A percentile compares a stretch with the other conserved stretches of the same genome.
These are phyloP conservation scores for Drosophila busckii DNA, from an alignment of 1,140 invertebrate species.

Conservation along the genomic window DNA sequence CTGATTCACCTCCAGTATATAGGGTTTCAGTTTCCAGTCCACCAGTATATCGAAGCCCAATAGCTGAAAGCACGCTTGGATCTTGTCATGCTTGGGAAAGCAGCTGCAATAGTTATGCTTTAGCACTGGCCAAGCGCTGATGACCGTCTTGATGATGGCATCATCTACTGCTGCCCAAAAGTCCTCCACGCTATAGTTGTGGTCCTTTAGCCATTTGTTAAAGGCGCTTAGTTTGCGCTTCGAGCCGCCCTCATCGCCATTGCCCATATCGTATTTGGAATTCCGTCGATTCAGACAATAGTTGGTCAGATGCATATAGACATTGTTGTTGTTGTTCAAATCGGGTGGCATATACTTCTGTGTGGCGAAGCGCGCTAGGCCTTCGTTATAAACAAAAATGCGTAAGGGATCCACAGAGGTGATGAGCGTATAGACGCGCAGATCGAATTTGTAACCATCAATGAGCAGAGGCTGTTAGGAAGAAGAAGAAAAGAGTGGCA, in stretches of 20 bases:
- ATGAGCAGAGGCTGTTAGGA: slow-evolving; percentile 87
- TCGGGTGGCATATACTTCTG: slow-evolving; percentile 89
- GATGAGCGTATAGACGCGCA: slow-evolving; percentile 96
- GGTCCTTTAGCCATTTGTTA: slow-evolving; percentile 85
- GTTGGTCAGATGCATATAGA: slow-evolving; percentile 98
- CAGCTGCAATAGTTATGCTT: slow-evolving; percentile 92
- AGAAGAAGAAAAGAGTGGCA: slow-evolving; percentile 7
- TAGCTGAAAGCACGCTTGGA: slow-evolving; percentile 93
- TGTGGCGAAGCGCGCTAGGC: slow-evolving; percentile 94
- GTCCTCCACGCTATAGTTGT: slow-evolving; percentile 86
- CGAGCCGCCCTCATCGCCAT: slow-evolving; percentile 86
- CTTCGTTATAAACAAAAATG: slow-evolving; percentile 97
- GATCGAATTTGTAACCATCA: slow-evolving; percentile 98
- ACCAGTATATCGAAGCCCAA: slow-evolving; percentile 94
- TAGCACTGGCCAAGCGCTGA: slow-evolving; percentile 91
- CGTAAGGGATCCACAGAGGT: slow-evolving; percentile 96
- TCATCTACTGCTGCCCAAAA: slow-evolving; percentile 91
- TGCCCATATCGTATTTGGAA: slow-evolving; percentile 82
- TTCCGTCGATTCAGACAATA: slow-evolving; percentile 97
- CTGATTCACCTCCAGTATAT: slow-evolving; percentile 93
- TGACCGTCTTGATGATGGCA: slow-evolving; percentile 92
- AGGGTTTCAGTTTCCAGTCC: slow-evolving; percentile 90
- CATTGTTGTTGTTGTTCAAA: slow-evolving; percentile 87
- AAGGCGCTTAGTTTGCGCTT: slow-evolving; percentile 91
- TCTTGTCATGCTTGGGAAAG: slow-evolving; percentile 90